These are phyloP conservation scores for Theretra japonica DNA, from an alignment of 2,888 invertebrate genomes.

Conservation along the genomic window DNA sequence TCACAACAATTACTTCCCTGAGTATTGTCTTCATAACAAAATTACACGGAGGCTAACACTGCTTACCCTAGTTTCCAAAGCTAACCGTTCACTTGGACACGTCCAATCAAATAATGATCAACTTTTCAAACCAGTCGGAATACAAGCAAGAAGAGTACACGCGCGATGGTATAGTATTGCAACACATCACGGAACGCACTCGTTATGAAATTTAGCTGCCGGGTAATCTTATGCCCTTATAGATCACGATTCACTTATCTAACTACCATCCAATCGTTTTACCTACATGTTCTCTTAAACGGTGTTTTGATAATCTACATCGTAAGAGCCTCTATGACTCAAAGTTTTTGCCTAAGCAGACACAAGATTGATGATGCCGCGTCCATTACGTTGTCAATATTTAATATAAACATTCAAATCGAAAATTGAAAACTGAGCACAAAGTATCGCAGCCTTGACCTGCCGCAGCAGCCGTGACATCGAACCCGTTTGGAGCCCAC, in stretches of 20 bases:
- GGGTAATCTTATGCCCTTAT: constrained; percentile 34
- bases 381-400: not conserved
- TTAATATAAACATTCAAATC: constrained; percentile 19
- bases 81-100: constrained; percentile 14
- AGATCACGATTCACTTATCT: constrained; percentile 41
- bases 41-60: not conserved
- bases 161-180: constrained; percentile 16
- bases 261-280: constrained; percentile 31
- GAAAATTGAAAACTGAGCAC: constrained; percentile 40
- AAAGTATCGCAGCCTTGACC: constrained; percentile 58
- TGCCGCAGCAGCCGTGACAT: constrained; percentile 59
- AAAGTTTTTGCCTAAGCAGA: not conserved
- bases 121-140: not conserved
- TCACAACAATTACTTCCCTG: constrained; percentile 7
- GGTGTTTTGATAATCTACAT: not conserved
- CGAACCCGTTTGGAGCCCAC: constrained; percentile 65
- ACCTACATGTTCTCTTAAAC: not conserved
- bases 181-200: constrained; percentile 19
- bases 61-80: constrained; percentile 1
- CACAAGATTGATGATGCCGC: not conserved
- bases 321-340: not conserved
- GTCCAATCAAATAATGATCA: constrained; percentile 28
- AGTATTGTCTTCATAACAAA: not conserved
- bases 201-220: constrained; percentile 36
- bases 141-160: constrained; percentile 19